Conservation (phyloP, 2,797 vertebrate species). For the Smutsia temminckii region DNA sequence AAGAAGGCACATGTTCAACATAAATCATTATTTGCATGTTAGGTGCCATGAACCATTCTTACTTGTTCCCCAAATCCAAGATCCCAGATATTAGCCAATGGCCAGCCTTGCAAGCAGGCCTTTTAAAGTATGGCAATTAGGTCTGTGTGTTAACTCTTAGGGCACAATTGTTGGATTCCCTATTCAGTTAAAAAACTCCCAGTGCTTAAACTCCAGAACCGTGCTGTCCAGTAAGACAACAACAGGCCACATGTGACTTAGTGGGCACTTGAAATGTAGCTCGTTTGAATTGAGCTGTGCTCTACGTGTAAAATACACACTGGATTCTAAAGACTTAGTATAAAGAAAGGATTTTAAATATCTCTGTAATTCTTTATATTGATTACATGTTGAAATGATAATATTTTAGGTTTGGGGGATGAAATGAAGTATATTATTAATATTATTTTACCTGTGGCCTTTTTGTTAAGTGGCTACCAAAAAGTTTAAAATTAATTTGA, state of each 20-base stretch:
- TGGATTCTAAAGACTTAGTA: neutral
- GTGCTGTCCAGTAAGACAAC: accelerated
- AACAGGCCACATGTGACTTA: neutral
- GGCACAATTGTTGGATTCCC: neutral
- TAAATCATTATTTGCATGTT: neutral
- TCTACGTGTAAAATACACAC: neutral
- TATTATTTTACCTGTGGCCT: neutral
- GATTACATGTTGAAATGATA: neutral
- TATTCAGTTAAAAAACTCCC: neutral
- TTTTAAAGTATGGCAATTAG: neutral
- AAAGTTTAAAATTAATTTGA: neutral
- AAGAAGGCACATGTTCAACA: neutral
- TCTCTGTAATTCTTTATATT: neutral
- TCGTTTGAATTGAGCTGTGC: neutral
- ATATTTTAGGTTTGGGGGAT: neutral
- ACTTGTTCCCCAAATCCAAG: neutral
- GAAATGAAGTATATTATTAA: neutral
- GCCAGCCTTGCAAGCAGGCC: neutral
- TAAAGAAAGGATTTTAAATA: neutral
- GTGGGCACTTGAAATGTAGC: neutral
- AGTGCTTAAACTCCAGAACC: neutral
- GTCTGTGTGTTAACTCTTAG: neutral
- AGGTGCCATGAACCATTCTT: neutral
- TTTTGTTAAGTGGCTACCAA: neutral
- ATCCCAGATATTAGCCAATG: neutral